phyloP scores from a whole-genome alignment of 92 coral and sea anemone species.

The Umimayanthus kanabou region DNA sequence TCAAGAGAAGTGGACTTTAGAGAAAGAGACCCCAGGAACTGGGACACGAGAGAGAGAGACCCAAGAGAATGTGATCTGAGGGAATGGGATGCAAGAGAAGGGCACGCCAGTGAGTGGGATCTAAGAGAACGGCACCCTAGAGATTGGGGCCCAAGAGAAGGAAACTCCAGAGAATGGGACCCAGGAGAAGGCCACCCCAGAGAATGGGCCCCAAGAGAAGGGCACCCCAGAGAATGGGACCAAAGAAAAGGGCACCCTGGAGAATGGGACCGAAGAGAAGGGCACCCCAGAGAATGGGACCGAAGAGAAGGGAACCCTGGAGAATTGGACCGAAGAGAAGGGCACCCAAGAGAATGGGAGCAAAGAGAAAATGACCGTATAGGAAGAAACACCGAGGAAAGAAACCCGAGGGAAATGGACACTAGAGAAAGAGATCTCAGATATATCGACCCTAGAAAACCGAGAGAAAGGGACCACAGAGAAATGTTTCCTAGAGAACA shows the following conservation, averaged over 20 bases:
- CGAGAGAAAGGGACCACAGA: neutral
- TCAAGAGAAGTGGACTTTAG: neutral
- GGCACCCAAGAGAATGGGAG: neutral
- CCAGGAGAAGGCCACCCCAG: neutral
- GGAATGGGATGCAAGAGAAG: neutral
- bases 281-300: neutral
- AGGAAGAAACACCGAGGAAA: neutral
- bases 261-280: neutral
- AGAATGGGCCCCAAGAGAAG: neutral
- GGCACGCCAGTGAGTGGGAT: neutral
- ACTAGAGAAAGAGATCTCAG: neutral
- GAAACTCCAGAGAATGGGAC: neutral
- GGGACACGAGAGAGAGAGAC: neutral
- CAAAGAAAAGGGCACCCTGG: neutral
- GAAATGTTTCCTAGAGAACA: neutral
- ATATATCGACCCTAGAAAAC: neutral
- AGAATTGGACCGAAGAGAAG: neutral
- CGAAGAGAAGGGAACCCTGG: neutral
- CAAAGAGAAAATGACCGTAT: neutral
- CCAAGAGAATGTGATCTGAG: neutral
- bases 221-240: neutral
- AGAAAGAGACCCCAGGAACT: neutral
- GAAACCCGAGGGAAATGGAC: neutral
- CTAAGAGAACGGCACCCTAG: neutral
- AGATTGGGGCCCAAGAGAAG: neutral